phyloP scores from a whole-genome alignment of 2,888 invertebrate species.

The Ischnus inquisitorius region DNA sequence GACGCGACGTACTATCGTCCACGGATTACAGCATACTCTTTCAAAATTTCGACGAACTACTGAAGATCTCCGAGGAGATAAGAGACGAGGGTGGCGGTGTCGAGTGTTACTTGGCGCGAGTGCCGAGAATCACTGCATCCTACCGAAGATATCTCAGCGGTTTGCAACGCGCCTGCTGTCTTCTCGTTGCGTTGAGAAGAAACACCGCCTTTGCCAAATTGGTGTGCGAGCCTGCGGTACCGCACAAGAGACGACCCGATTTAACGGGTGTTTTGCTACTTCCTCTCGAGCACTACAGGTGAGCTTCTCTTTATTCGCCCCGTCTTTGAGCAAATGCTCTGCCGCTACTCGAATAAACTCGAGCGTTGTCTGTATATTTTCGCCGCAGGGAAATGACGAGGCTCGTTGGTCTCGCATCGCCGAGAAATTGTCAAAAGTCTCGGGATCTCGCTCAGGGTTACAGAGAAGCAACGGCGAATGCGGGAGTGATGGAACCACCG shows the following conservation, averaged over 20 bases:
- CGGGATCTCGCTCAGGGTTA: conserved; percentile 86
- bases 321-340: background rate
- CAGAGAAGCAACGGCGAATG: conserved; percentile 93
- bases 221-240: conserved; percentile 93
- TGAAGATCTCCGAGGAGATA: conserved; percentile 93
- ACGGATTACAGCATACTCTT: conserved; percentile 93
- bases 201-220: conserved; percentile 93
- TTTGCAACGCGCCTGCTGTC: conserved; percentile 94
- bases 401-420: conserved; percentile 81
- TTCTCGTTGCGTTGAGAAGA: conserved; percentile 88
- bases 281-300: conserved; percentile 93
- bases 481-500: conserved; percentile 94
- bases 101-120: conserved; percentile 89
- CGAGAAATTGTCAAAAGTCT: conserved; percentile 82
- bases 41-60: conserved; percentile 94
- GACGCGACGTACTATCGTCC: conserved; percentile 91
- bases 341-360: background rate
- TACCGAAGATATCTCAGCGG: conserved; percentile 94
- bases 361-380: conserved; percentile 8
- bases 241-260: conserved; percentile 91
- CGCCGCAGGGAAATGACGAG: conserved; percentile 84
- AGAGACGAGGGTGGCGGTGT: conserved; percentile 90
- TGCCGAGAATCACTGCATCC: conserved; percentile 91
- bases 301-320: conserved; percentile 40
- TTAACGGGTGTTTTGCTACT: conserved; percentile 94